These are phyloP conservation scores for Nothocercus julius DNA, from an alignment of 2,113 vertebrate species.

Conservation along the genomic window DNA sequence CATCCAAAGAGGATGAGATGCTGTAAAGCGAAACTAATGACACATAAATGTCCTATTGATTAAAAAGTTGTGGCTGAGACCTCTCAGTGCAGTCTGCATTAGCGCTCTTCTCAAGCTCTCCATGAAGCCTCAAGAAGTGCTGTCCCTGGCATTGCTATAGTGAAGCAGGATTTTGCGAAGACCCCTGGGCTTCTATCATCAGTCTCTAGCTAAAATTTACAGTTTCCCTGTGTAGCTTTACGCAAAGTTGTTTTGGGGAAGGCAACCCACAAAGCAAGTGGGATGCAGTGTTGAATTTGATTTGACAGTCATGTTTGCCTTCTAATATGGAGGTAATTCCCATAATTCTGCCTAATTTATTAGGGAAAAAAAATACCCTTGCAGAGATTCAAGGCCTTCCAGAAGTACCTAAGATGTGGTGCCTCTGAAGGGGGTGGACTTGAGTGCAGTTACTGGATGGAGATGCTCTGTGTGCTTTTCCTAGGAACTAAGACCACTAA, in stretches of 20 bases:
- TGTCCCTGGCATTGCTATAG: not conserved
- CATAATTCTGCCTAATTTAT: not conserved
- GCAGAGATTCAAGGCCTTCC: not conserved
- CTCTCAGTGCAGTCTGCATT: not conserved
- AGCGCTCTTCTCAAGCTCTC: not conserved
- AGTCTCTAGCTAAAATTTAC: not conserved
- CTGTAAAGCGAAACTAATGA: not conserved
- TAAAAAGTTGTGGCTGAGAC: not conserved
- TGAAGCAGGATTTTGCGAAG: not conserved
- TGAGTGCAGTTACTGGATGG: not conserved
- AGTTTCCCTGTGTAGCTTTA: not conserved
- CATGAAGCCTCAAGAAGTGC: not conserved
- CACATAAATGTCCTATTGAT: not conserved
- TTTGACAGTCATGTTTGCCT: not conserved
- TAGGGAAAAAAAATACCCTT: not conserved
- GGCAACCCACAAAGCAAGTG: not conserved
- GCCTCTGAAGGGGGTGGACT: not conserved
- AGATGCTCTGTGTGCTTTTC: not conserved
- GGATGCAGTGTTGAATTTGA: not conserved
- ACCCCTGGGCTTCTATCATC: not conserved
- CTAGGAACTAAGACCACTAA: not conserved
- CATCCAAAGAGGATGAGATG: not conserved
- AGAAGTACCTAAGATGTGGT: not conserved
- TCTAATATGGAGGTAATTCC: not conserved
- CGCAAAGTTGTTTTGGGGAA: not conserved